phyloP scores from a whole-genome alignment of 2,113 vertebrate species.

The Archilochus colubris region DNA sequence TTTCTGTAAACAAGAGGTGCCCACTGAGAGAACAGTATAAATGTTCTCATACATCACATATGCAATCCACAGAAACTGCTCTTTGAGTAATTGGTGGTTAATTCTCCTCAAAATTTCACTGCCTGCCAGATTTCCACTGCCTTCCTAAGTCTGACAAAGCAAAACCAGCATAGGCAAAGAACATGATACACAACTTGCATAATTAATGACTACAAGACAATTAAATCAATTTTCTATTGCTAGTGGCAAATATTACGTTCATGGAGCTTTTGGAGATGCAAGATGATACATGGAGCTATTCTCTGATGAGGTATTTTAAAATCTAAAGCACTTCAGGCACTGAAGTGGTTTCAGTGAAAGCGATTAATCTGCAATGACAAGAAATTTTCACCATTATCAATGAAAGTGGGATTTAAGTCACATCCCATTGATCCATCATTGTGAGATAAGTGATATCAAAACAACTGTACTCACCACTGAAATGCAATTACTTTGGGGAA shows the following conservation, averaged over 20 bases:
- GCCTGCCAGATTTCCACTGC: background rate
- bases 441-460: conserved; percentile 51
- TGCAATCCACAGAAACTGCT: background rate
- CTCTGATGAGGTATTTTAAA: background rate
- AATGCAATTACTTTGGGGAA: conserved; percentile 64
- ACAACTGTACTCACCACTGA: conserved; percentile 63
- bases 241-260: background rate
- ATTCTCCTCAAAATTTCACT: background rate
- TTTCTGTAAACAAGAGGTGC: background rate
- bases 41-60: background rate
- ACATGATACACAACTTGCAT: background rate
- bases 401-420: background rate
- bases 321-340: background rate
- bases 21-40: background rate
- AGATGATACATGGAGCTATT: background rate
- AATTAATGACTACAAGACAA: background rate
- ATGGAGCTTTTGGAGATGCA: background rate
- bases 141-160: background rate
- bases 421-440: background rate
- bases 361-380: background rate
- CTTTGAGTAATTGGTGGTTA: background rate
- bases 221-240: background rate
- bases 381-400: background rate
- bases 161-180: background rate
- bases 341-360: background rate